Percentiles rank a stretch among this genome's conserved stretches.
These are phyloP conservation scores for Akabosia matsudoensis DNA, from an alignment of 1,140 invertebrate species.

Conservation along the genomic window DNA sequence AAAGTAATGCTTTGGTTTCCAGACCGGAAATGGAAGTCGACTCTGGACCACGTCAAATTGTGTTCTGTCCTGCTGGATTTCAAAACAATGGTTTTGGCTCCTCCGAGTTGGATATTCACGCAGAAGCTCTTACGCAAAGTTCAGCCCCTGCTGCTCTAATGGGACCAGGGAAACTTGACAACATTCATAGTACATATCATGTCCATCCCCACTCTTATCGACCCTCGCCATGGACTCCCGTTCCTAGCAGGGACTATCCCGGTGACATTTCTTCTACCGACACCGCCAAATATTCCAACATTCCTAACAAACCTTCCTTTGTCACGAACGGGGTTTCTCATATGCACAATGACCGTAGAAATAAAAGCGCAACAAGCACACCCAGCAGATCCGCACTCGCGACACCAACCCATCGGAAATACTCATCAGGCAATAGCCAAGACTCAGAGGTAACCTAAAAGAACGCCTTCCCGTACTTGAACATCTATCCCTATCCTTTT, in stretches of 20 bases:
- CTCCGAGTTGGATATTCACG: background rate
- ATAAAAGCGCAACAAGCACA: constrained; percentile 31
- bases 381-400: constrained; percentile 31
- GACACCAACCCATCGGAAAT: constrained; percentile 31
- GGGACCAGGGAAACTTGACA: constrained; percentile 56
- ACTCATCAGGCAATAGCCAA: constrained; percentile 24
- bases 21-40: constrained; percentile 25
- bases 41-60: constrained; percentile 35
- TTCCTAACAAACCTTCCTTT: constrained; percentile 46
- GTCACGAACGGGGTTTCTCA: constrained; percentile 33
- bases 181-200: constrained; percentile 86
- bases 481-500: too few species aligned
- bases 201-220: constrained; percentile 74
- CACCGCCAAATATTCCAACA: constrained; percentile 46
- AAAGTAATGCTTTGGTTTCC: background rate
- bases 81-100: constrained; percentile 44
- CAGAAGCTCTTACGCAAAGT: background rate
- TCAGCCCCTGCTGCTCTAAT: constrained; percentile 47
- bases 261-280: constrained; percentile 28
- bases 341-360: background rate
- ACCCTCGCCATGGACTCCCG: constrained; percentile 62
- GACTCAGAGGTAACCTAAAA: constrained; percentile 39
- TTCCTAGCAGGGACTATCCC: constrained; percentile 57
- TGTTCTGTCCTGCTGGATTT: constrained; percentile 36
- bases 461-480: background rate